A percentile compares a stretch with the other conserved stretches of the same genome.
phyloP scores from a whole-genome alignment of 2,113 vertebrate genomes.

The Clupea harengus region DNA sequence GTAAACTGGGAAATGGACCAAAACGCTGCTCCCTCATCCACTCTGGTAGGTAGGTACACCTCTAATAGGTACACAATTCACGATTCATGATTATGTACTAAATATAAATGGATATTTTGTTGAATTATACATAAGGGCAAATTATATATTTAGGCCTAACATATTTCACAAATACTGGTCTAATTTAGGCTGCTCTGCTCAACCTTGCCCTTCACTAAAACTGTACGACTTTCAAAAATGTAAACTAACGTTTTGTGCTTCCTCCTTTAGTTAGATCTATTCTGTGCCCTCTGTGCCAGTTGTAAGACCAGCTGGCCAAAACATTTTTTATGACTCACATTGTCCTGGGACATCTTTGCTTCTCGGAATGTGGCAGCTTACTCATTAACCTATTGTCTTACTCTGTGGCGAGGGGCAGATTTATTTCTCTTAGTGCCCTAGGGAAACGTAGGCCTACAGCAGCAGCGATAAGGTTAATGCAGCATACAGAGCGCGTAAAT shows the following conservation, averaged over 20 bases:
- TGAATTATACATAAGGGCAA: too few relatives aligned
- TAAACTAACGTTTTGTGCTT: neutral
- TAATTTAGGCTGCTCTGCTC: neutral
- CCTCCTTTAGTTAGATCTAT: neutral
- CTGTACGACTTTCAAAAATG: neutral
- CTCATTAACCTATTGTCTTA: too few relatives aligned
- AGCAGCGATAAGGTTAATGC: slow-evolving; percentile 40
- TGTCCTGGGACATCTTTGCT: neutral
- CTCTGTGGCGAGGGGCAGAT: too few relatives aligned
- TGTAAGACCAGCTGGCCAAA: neutral
- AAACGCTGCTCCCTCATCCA: neutral
- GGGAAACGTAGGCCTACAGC: neutral
- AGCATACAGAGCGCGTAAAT: slow-evolving; percentile 51
- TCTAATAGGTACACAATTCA: neutral
- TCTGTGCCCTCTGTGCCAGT: neutral
- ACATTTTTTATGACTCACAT: neutral
- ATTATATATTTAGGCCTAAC: too few relatives aligned
- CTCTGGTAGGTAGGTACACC: neutral
- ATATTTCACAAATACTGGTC: neutral
- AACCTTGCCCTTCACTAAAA: neutral
- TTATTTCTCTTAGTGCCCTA: too few relatives aligned
- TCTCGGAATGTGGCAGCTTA: neutral
- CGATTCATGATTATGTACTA: neutral
- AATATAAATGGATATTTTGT: neutral
- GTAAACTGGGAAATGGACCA: neutral